Evolutionary conservation across 2,113 vertebrate species (phyloP).

Genomic region (Albula glossodonta): DNA sequence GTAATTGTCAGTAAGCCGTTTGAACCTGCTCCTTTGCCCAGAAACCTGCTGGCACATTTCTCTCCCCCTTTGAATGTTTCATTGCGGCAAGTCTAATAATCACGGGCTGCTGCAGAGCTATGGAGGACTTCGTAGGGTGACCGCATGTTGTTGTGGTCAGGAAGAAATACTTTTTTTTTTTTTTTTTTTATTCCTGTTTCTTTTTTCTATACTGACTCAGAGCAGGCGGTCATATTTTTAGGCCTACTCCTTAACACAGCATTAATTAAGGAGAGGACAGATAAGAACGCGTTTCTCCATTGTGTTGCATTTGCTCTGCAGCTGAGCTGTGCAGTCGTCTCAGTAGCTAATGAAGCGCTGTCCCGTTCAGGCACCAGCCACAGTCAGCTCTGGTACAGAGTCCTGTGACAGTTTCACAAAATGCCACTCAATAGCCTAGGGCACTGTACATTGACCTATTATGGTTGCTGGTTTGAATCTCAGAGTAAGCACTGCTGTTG

Average conservation of each 20-base stretch:
- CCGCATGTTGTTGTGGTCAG: not conserved
- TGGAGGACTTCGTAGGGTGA: not conserved
- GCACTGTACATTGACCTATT: not conserved
- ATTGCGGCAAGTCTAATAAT: conserved; percentile 26
- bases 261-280: not conserved
- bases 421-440: not conserved
- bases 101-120: not conserved
- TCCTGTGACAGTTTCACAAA: not conserved
- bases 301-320: too few relatives aligned
- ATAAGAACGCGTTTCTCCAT: not conserved
- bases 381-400: too few relatives aligned
- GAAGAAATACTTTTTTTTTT: not conserved
- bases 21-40: conserved; percentile 13
- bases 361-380: not conserved
- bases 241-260: not conserved
- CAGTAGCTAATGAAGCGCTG: not conserved
- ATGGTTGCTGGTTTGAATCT: not conserved
- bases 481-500: too few relatives aligned
- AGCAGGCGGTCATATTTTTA: not conserved
- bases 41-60: conserved; percentile 12
- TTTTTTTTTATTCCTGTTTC: too few relatives aligned
- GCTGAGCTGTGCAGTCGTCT: not conserved
- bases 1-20: conserved; percentile 12
- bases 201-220: not conserved
- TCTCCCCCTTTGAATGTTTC: not conserved